Evolutionary conservation across 2,888 invertebrate genomes (phyloP), one percentile per base, ranked within the genome.

Genomic region (Caenorhabditis wallacei): DNA sequence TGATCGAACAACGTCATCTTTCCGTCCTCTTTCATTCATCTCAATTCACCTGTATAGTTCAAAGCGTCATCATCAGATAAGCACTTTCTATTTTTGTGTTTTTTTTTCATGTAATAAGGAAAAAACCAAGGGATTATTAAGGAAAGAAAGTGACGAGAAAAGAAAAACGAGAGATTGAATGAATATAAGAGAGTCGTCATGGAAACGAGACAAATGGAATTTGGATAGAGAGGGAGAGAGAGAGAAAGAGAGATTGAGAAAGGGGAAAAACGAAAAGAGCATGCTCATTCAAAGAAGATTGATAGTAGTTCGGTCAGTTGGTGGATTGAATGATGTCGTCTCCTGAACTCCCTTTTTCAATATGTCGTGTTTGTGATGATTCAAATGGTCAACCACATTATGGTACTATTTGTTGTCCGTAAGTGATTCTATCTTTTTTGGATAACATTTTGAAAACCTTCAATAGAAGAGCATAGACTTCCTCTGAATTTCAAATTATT

Each of bases 341-440:
- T 66, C 30, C 75, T 35, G 57, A 63, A 18, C 22, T 20, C 20
- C n/a, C 40, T 1, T 70, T 69, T 20, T 43, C 66, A 18, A 54
- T 59, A 10, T 85, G 85, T 63, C 82, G 82, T n/a, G 84, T 85
- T 4, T 85, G 85, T 61, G 80, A 69, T 20, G 85, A 85, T 59
- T 18, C 64, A 11, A 82, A 85, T 46, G 84, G 84, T 13, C 80
- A 84, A 48, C 76, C 80, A 7, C 85, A 85, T 61, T 85, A 85
- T 68, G 84, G 84, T 24, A 85, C 85, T 20, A 78, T 80, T 35
- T 85, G 85, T 66, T 85, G 85, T 30, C 84, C 85, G 85, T 85
- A 11, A 82, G 85, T 85, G 80, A 16, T 57, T 46, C 30, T n/a
- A 18, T 20, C 20, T 2, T 20, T 18, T 16, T 20, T 48, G 13